phyloP scores from a whole-genome alignment of 2,888 invertebrate genomes.

The Apeira syringaria region DNA sequence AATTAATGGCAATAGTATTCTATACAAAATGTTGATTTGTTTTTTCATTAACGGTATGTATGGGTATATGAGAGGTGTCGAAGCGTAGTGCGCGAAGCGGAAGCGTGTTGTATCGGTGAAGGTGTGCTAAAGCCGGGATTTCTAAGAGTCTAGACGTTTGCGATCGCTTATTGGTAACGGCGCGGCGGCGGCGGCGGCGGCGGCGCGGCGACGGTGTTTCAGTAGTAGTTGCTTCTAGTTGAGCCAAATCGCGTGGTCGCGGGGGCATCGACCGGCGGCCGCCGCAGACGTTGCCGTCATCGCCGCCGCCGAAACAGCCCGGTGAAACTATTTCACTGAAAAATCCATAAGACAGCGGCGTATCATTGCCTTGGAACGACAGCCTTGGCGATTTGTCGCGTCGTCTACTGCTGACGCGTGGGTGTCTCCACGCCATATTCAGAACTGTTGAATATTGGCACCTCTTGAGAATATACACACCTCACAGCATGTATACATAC shows the following conservation, averaged over 20 bases:
- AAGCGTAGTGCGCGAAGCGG: conserved; percentile 16
- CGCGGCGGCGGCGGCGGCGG: conserved; percentile 6
- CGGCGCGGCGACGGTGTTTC: conserved; percentile 40
- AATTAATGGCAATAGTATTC: neutral
- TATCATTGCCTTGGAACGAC: conserved; percentile 73
- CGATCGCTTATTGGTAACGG: conserved; percentile 22
- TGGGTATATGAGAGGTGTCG: neutral
- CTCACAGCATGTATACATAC: conserved; percentile 28
- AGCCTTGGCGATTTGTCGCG: conserved; percentile 80
- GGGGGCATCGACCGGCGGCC: conserved; percentile 75
- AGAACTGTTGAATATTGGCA: conserved; percentile 72
- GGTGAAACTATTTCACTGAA: conserved; percentile 81
- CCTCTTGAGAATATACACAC: conserved; percentile 51
- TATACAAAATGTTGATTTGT: neutral
- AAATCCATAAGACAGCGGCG: conserved; percentile 69
- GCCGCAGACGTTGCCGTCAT: conserved; percentile 81
- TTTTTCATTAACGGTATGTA: too few species aligned
- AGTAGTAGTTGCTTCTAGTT: conserved; percentile 53
- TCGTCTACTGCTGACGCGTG: conserved; percentile 66
- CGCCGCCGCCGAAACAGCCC: conserved; percentile 61
- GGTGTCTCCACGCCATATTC: conserved; percentile 69
- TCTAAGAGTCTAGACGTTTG: conserved; percentile 6
- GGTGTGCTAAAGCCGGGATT: conserved; percentile 26
- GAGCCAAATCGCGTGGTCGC: conserved; percentile 73
- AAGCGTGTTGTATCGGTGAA: conserved; percentile 26